phyloP scores from a whole-genome alignment of 2,797 vertebrate genomes.

The Protosalanx chinensis region DNA sequence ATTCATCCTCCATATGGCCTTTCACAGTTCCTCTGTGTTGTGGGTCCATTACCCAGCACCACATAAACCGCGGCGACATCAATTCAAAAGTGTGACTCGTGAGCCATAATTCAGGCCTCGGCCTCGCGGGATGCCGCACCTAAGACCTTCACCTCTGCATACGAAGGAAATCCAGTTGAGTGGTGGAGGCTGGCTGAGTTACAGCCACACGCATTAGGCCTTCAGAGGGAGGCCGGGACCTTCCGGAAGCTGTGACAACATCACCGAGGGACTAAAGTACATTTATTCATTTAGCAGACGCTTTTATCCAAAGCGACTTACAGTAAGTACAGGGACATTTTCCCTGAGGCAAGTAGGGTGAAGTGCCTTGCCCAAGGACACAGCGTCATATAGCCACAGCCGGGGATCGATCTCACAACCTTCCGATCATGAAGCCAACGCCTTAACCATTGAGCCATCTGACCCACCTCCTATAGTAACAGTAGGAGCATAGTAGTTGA shows the following conservation, averaged over 20 bases:
- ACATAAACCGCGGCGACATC: constrained; percentile 10
- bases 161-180: neutral
- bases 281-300: too few species aligned
- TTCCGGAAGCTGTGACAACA: neutral
- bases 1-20: constrained; percentile 55
- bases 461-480: too few species aligned
- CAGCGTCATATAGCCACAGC: too few species aligned
- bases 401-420: too few species aligned
- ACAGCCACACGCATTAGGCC: neutral
- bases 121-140: too few species aligned
- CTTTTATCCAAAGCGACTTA: too few species aligned
- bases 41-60: constrained; percentile 8
- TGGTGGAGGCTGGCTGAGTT: neutral
- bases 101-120: constrained; percentile 23
- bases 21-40: constrained; percentile 40
- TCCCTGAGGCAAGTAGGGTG: too few species aligned
- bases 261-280: neutral
- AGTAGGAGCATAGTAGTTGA: neutral
- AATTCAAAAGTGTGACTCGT: constrained; percentile 21
- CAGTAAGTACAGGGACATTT: too few species aligned
- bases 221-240: neutral
- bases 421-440: too few species aligned
- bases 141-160: neutral
- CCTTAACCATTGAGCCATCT: too few species aligned
- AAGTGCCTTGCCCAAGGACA: too few species aligned